These are phyloP conservation scores for Siniperca chuatsi DNA, from an alignment of 2,113 vertebrate species.

Conservation along the genomic window DNA sequence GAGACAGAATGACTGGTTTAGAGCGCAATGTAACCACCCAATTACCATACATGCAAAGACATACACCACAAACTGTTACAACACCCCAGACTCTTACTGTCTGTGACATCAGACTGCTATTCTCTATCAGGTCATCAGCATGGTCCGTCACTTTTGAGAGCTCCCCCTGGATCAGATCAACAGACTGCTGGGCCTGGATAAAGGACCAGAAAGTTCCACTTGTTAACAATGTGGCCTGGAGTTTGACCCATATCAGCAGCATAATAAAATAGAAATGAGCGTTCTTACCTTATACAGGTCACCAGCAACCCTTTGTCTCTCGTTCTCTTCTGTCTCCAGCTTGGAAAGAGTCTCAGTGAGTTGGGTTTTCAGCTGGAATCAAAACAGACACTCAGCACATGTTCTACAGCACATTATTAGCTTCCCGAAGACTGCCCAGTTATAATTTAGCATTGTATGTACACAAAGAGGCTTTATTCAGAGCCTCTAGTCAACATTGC, in stretches of 20 bases:
- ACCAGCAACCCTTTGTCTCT: constrained; percentile 91
- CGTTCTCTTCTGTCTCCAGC: constrained; percentile 89
- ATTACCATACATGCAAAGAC: not conserved
- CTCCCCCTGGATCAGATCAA: constrained; percentile 93
- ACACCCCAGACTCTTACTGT: constrained; percentile 78
- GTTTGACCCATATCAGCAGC: not conserved
- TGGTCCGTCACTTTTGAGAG: constrained; percentile 90
- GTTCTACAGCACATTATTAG: not conserved
- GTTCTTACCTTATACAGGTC: constrained; percentile 92
- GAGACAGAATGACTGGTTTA: constrained; percentile 40
- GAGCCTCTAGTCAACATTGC: not conserved
- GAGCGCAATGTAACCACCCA: not conserved
- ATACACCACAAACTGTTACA: not conserved
- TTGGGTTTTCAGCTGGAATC: constrained; percentile 92
- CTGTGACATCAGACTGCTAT: constrained; percentile 90
- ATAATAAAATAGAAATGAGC: not conserved
- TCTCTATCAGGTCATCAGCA: constrained; percentile 88
- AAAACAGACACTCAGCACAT: constrained; percentile 33
- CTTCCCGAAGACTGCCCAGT: not conserved
- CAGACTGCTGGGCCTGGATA: constrained; percentile 92
- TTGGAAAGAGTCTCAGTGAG: constrained; percentile 91
- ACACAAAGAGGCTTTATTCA: not conserved
- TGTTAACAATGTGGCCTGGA: not conserved
- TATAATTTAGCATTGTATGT: not conserved
- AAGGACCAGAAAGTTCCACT: not conserved